These are phyloP conservation scores for Bettongia penicillata DNA, from an alignment of 2,113 vertebrate genomes.

Conservation along the genomic window DNA sequence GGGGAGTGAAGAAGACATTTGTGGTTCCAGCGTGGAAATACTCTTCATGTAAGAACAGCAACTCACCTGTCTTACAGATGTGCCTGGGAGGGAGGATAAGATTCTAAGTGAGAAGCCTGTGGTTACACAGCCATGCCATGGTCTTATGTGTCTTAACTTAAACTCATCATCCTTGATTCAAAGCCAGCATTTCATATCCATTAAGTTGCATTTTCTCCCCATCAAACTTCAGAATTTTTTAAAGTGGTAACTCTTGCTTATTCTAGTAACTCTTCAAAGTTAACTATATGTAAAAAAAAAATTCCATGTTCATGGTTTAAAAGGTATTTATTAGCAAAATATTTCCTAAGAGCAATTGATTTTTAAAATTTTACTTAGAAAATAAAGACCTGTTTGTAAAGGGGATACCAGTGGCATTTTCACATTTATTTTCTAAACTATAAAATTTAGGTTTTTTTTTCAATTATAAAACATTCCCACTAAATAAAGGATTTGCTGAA, in stretches of 20 bases:
- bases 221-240: not conserved
- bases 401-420: not conserved
- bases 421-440: not conserved
- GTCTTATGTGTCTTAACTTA: not conserved
- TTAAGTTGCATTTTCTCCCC: not conserved
- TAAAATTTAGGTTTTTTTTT: not conserved
- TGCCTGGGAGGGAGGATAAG: not conserved
- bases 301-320: accelerated
- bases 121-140: not conserved
- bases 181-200: not conserved
- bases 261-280: not conserved
- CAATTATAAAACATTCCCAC: not conserved
- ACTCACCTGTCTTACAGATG: not conserved
- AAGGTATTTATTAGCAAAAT: not conserved
- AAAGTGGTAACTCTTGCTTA: not conserved
- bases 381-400: not conserved
- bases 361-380: not conserved
- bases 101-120: not conserved
- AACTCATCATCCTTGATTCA: not conserved
- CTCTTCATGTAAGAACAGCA: not conserved
- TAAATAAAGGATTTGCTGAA: not conserved
- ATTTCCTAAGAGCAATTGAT: not conserved
- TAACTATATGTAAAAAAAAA: not conserved
- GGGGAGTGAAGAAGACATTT: not conserved
- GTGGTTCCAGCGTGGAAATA: not conserved